A percentile compares a stretch with the other conserved stretches of the same genome.
Conservation (phyloP, 2,888 invertebrate species). For the Cremastinae sp. region DNA sequence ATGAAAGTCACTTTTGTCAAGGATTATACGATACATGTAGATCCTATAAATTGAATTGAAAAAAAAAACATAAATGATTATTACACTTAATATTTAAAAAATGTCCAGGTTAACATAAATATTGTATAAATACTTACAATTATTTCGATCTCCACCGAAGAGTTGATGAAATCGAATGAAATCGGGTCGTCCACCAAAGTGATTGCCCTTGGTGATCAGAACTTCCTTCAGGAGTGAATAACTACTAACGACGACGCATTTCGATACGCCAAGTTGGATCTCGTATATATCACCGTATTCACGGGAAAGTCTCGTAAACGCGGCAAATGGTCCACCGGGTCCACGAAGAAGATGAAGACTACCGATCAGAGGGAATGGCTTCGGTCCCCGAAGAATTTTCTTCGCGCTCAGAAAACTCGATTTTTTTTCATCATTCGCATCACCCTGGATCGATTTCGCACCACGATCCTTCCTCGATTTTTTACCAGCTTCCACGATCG, state of each 20-base stretch:
- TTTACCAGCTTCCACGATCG: conserved; percentile 1
- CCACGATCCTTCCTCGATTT: conserved; percentile 38
- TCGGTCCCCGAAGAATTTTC: conserved; percentile 66
- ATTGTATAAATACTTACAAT: conserved; percentile 85
- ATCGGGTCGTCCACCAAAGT: conserved; percentile 91
- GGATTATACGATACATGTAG: too few relatives aligned
- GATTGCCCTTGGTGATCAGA: conserved; percentile 89
- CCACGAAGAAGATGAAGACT: conserved; percentile 86
- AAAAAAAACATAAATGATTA: neutral
- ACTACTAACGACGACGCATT: conserved; percentile 89
- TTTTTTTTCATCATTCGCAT: neutral
- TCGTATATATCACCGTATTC: conserved; percentile 88
- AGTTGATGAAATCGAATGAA: conserved; percentile 90
- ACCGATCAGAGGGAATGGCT: conserved; percentile 85
- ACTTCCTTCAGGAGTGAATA: conserved; percentile 88
- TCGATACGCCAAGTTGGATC: conserved; percentile 85
- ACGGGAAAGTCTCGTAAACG: conserved; percentile 86
- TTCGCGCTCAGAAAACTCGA: conserved; percentile 14
- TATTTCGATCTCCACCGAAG: conserved; percentile 92
- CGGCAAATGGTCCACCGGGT: conserved; percentile 86
- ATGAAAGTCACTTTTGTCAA: too few relatives aligned
- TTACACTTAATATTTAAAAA: too few relatives aligned
- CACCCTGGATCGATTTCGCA: neutral
- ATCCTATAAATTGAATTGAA: too few relatives aligned
- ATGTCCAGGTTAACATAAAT: neutral